These are phyloP conservation scores for Melolontha melolontha DNA, from an alignment of 2,888 invertebrate species.

Conservation along the genomic window DNA sequence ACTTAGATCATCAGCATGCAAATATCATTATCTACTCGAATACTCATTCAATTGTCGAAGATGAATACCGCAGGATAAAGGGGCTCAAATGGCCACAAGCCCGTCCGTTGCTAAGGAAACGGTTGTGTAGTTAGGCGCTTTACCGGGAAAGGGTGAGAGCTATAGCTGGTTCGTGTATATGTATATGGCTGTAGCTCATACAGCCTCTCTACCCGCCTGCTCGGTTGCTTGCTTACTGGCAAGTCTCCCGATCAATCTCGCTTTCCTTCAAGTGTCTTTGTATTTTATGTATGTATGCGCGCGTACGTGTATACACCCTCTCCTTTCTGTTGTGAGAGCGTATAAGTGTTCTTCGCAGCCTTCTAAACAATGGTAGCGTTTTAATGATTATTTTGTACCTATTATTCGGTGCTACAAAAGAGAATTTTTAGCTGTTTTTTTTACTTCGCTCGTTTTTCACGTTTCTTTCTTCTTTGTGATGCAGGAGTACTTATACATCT, in stretches of 20 bases:
- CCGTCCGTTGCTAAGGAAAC: conserved; percentile 61
- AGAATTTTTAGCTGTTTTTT: conserved; percentile 31
- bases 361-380: conserved; percentile 51
- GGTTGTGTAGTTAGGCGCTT: conserved; percentile 50
- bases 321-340: conserved; percentile 60
- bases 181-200: conserved; percentile 25
- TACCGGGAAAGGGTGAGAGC: conserved; percentile 62
- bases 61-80: conserved; percentile 63
- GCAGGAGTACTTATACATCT: too few species aligned
- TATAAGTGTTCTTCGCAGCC: conserved; percentile 55
- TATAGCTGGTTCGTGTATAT: conserved; percentile 47
- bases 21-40: conserved; percentile 65
- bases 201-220: conserved; percentile 27
- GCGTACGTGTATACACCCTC: conserved; percentile 35
- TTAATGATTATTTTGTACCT: conserved; percentile 48
- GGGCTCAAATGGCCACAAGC: conserved; percentile 64
- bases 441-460: conserved; percentile 15
- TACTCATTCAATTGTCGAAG: conserved; percentile 65
- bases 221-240: conserved; percentile 33
- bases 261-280: conserved; percentile 45
- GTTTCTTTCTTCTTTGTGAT: conserved; percentile 13
- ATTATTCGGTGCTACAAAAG: conserved; percentile 38
- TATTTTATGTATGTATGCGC: conserved; percentile 57
- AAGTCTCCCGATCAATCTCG: conserved; percentile 60
- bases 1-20: conserved; percentile 64